phyloP scores from a whole-genome alignment of 2,797 vertebrate species.

The Todus mexicanus region DNA sequence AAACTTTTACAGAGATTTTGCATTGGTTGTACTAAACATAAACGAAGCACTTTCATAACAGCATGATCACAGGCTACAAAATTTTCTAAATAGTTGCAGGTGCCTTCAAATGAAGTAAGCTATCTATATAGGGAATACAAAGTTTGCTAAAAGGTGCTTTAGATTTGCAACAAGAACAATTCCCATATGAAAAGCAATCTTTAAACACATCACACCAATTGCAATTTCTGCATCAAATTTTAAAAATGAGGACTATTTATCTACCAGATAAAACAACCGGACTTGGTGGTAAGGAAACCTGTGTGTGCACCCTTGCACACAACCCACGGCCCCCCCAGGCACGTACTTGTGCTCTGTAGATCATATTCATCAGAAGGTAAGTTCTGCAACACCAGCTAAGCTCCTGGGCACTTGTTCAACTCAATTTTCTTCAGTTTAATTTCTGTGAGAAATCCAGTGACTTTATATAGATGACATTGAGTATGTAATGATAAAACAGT shows the following conservation, averaged over 20 bases:
- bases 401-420: not conserved
- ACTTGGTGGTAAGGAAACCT: not conserved
- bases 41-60: not conserved
- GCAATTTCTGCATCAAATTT: not conserved
- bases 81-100: not conserved
- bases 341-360: not conserved
- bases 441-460: not conserved
- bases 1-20: not conserved
- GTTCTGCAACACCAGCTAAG: not conserved
- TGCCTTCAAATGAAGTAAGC: not conserved
- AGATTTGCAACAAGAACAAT: not conserved
- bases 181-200: not conserved
- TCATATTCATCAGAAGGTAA: not conserved
- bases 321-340: not conserved
- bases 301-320: accelerated
- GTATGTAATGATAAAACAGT: not conserved
- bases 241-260: not conserved
- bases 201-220: not conserved
- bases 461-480: not conserved
- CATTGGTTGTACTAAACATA: not conserved
- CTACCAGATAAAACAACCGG: not conserved
- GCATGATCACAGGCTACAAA: not conserved
- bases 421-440: not conserved
- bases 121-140: not conserved
- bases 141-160: not conserved